Conservation (phyloP, 2,113 vertebrate genomes). For the Todiramphus saurophagus region DNA sequence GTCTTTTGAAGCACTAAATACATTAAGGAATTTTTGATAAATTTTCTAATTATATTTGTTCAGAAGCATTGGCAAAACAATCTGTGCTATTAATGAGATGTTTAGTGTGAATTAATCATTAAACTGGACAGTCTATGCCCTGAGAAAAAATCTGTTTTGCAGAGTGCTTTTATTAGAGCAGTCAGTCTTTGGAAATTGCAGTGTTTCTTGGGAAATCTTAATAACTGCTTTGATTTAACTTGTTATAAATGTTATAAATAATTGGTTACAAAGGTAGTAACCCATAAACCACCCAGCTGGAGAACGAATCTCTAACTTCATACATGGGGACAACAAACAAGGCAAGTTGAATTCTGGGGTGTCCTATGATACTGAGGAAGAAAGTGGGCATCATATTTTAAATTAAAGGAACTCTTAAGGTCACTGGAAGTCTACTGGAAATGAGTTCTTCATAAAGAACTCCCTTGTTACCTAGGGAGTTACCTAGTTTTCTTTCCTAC, state of each 20-base stretch:
- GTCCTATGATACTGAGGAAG: neutral
- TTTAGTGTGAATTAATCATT: slow-evolving; percentile 58
- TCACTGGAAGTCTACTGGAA: neutral
- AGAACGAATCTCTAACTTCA: neutral
- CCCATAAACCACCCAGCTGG: neutral
- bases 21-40: slow-evolving; percentile 55
- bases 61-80: slow-evolving; percentile 55
- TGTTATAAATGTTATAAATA: neutral
- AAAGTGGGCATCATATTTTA: neutral
- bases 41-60: slow-evolving; percentile 62
- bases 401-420: neutral
- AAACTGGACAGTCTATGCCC: neutral
- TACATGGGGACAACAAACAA: neutral
- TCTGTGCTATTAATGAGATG: slow-evolving; percentile 61
- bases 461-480: neutral
- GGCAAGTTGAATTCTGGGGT: neutral
- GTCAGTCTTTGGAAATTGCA: neutral
- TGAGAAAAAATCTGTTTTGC: slow-evolving; percentile 18
- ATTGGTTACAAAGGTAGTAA: neutral
- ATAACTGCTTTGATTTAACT: neutral
- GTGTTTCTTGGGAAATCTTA: neutral
- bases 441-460: neutral
- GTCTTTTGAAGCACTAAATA: slow-evolving; percentile 23
- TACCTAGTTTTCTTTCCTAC: neutral
- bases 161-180: neutral